A percentile compares a stretch with the other conserved stretches of the same genome.
Evolutionary conservation across 35 echinoderm and acorn worm species (phyloP).

Genomic region (Lytechinus variegatus): DNA sequence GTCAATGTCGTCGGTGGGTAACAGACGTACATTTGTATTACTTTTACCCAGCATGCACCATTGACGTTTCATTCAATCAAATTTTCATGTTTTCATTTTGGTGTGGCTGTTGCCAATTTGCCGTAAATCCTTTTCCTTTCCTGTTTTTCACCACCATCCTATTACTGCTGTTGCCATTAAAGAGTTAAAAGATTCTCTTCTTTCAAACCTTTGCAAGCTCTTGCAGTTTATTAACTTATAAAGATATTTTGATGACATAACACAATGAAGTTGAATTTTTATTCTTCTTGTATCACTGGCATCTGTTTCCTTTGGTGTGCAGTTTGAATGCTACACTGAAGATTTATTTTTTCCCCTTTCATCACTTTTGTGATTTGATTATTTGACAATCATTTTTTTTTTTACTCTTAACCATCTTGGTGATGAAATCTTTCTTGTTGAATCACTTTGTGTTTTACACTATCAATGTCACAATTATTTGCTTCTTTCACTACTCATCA

Average conservation of each 20-base stretch:
- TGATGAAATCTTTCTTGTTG: neutral
- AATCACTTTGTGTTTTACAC: neutral
- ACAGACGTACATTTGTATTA: conserved; percentile 13
- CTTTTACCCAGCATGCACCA: conserved; percentile 46
- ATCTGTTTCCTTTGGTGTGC: neutral
- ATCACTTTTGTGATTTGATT: neutral
- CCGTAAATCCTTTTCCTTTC: neutral
- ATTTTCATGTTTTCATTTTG: neutral
- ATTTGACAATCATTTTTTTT: neutral
- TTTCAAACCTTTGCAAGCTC: neutral
- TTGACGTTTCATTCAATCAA: neutral
- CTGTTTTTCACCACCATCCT: neutral
- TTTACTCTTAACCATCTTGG: neutral
- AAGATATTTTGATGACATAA: neutral
- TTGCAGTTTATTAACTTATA: neutral
- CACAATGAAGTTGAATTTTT: neutral
- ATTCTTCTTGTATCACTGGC: neutral
- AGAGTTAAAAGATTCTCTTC: neutral
- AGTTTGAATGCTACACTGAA: neutral
- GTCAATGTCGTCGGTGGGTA: conserved; percentile 55
- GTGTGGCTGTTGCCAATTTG: conserved; percentile 30
- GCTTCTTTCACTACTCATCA: neutral
- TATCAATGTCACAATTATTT: neutral
- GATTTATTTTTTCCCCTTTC: neutral
- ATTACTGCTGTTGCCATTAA: neutral